Conservation (phyloP, 1,140 invertebrate genomes). For the Drosophila equinoxialis region DNA sequence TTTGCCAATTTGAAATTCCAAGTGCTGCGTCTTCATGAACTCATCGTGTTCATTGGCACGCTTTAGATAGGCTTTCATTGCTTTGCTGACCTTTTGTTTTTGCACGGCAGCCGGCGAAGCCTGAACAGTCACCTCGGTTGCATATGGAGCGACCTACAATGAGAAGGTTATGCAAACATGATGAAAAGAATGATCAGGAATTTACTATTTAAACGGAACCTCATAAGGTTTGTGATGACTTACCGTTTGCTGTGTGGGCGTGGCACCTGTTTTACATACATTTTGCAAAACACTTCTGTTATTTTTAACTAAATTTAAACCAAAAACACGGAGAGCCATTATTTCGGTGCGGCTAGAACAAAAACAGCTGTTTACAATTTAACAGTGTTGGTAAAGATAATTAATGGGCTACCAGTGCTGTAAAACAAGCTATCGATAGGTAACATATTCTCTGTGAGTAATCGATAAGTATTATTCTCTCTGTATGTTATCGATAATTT, state of each 20-base stretch:
- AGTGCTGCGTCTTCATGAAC: conserved; percentile 92
- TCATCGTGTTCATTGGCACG: conserved; percentile 91
- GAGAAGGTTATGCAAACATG: conserved; percentile 72
- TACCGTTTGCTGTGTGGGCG: conserved; percentile 34
- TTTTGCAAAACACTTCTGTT: conserved; percentile 72
- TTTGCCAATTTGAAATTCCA: conserved; percentile 95
- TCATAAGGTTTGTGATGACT: background rate
- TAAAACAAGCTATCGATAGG: no score
- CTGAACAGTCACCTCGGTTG: conserved; percentile 72
- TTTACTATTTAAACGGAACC: background rate
- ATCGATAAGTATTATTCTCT: background rate
- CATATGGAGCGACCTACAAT: conserved; percentile 49
- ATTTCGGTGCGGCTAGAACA: conserved; percentile 26
- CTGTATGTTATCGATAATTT: no score
- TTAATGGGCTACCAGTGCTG: no score
- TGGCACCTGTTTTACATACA: conserved; percentile 35
- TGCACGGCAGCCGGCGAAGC: conserved; percentile 74
- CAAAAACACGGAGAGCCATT: conserved; percentile 77
- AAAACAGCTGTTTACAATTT: conserved; percentile 44
- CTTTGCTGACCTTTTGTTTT: conserved; percentile 89
- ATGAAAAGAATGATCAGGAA: background rate
- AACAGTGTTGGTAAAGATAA: conserved; percentile 37
- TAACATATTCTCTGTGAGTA: no score
- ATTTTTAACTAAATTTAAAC: conserved; percentile 75
- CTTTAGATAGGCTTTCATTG: conserved; percentile 94